These are phyloP conservation scores for Ferrisia virgata DNA, from an alignment of 2,888 invertebrate species.

Conservation along the genomic window DNA sequence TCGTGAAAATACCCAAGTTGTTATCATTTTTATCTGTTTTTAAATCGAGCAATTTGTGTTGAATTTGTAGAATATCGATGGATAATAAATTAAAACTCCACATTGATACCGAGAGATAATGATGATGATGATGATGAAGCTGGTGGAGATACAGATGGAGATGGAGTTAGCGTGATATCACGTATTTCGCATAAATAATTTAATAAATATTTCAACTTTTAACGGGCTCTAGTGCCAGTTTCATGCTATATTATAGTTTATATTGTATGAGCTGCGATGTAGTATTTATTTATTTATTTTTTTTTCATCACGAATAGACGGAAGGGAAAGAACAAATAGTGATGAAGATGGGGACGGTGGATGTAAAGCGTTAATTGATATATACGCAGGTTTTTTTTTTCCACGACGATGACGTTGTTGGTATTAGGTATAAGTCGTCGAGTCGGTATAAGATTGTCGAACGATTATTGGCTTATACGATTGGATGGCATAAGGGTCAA, in stretches of 20 bases:
- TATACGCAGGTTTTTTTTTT: neutral
- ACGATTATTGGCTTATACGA: neutral
- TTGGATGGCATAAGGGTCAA: neutral
- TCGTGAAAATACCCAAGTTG: neutral
- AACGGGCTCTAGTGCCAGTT: neutral
- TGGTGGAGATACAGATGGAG: neutral
- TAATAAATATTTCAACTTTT: neutral
- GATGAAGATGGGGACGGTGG: neutral
- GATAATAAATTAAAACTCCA: neutral
- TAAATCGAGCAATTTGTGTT: slow-evolving; percentile 24
- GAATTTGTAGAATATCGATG: neutral
- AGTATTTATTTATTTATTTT: neutral
- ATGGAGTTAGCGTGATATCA: neutral
- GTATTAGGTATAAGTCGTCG: neutral
- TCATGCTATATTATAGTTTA: too few relatives aligned
- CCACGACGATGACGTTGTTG: neutral
- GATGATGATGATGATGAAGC: too few relatives aligned
- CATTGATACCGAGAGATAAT: too few relatives aligned
- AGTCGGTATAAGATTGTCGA: neutral
- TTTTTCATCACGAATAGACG: neutral
- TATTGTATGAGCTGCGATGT: neutral
- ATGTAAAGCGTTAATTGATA: slow-evolving; percentile 14
- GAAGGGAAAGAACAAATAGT: neutral
- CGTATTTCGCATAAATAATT: slow-evolving; percentile 17
- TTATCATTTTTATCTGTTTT: slow-evolving; percentile 11